Evolutionary conservation across 2,113 vertebrate genomes (phyloP).

Genomic region (Psettodes erumei): DNA sequence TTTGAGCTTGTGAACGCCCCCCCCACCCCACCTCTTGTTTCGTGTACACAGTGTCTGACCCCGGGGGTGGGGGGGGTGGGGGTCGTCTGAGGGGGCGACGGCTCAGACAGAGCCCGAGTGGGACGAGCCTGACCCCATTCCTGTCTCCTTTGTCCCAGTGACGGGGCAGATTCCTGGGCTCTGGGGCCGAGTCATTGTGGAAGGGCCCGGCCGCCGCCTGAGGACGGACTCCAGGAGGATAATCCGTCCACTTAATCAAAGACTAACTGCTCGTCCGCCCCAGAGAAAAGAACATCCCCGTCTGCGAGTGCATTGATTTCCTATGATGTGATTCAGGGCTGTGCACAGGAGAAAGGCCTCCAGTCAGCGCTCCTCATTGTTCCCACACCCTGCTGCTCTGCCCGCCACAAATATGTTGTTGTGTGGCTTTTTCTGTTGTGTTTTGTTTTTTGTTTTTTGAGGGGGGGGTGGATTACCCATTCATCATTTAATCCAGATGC

Average conservation of each 20-base stretch:
- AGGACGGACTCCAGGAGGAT: conserved; percentile 2
- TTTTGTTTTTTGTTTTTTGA: conserved; percentile 24
- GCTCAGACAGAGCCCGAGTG: conserved; percentile 65
- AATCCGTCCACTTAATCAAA: conserved; percentile 20
- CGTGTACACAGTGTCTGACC: conserved; percentile 73
- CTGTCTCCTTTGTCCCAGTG: conserved; percentile 73
- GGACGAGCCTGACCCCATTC: conserved; percentile 77
- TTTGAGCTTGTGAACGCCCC: conserved; percentile 85
- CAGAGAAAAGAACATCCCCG: conserved; percentile 7
- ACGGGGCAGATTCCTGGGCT: conserved; percentile 69
- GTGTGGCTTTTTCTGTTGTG: conserved; percentile 30
- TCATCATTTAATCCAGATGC: conserved; percentile 53
- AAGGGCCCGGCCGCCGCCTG: not conserved
- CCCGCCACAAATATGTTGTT: conserved; percentile 57
- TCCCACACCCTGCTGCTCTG: conserved; percentile 55
- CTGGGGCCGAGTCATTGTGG: conserved; percentile 22
- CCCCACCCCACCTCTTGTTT: conserved; percentile 79
- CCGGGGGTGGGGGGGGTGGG: conserved; percentile 36
- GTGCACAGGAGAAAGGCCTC: conserved; percentile 22
- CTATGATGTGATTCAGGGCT: conserved; percentile 51
- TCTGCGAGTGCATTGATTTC: conserved; percentile 58
- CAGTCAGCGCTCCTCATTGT: conserved; percentile 36
- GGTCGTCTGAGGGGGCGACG: conserved; percentile 1
- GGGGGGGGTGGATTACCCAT: conserved; percentile 9
- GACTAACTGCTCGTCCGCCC: not conserved